These are phyloP conservation scores for Acanthopagrus latus DNA, from an alignment of 2,797 vertebrate genomes.

Conservation along the genomic window DNA sequence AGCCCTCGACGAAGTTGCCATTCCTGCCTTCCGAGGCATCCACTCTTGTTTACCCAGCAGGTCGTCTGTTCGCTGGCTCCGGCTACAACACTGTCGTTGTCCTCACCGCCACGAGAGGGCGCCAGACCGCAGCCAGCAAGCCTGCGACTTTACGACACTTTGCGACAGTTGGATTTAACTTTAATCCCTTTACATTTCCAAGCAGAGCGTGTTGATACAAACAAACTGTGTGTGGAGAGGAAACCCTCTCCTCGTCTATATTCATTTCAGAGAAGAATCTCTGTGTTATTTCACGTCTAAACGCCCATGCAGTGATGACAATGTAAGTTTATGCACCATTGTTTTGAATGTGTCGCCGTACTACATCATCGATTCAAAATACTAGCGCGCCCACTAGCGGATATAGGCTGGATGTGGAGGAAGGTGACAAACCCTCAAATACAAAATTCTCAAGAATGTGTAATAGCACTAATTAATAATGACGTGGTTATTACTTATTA, in stretches of 20 bases:
- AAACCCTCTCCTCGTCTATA: fast-evolving
- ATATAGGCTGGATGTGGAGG: not conserved
- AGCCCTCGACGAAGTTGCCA: constrained; percentile 85
- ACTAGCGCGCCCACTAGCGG: constrained; percentile 61
- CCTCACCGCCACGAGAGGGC: constrained; percentile 49
- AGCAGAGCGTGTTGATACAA: not conserved
- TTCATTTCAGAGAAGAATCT: not conserved
- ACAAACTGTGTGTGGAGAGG: no score
- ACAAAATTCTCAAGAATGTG: not conserved
- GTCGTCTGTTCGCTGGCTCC: constrained; percentile 73
- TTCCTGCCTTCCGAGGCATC: constrained; percentile 84
- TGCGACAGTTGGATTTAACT: constrained; percentile 57
- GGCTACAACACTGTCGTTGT: constrained; percentile 34
- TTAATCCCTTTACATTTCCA: constrained; percentile 5
- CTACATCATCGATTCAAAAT: constrained; percentile 13
- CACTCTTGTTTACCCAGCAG: constrained; percentile 85
- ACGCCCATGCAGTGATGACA: not conserved
- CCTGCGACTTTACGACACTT: constrained; percentile 68
- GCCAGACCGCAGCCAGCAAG: not conserved
- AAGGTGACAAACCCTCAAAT: not conserved
- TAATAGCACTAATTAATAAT: not conserved
- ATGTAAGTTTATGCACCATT: not conserved
- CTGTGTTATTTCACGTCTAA: fast-evolving
- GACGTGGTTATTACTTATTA: not conserved
- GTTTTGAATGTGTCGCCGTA: not conserved